Percentiles rank a stretch among this genome's conserved stretches.
phyloP scores from a whole-genome alignment of 2,113 vertebrate genomes.

The Chaetorhynchus papuensis region DNA sequence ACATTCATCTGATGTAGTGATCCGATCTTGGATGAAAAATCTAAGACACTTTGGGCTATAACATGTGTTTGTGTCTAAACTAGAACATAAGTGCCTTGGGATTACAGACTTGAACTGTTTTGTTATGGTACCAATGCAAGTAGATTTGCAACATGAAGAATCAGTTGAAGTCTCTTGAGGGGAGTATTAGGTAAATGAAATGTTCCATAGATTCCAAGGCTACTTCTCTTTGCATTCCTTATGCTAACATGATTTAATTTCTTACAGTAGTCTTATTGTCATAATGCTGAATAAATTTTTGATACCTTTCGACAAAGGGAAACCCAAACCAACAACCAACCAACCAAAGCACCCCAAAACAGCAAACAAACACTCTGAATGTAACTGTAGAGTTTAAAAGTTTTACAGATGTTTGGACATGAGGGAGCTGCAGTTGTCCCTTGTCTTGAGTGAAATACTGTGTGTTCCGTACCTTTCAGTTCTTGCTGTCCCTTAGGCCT shows the following conservation, averaged over 20 bases:
- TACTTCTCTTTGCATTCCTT: neutral
- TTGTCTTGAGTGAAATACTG: neutral
- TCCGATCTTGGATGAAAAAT: neutral
- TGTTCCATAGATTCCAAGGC: neutral
- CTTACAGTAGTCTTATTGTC: neutral
- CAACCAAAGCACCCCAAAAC: neutral
- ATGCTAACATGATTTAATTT: neutral
- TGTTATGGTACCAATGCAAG: neutral
- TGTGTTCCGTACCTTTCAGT: neutral
- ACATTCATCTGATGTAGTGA: neutral
- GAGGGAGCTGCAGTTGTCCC: neutral
- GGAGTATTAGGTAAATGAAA: neutral
- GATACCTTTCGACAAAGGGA: neutral
- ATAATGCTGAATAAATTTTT: neutral
- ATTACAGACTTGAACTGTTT: neutral
- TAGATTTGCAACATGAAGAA: rapidly evolving
- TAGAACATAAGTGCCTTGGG: neutral
- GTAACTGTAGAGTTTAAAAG: neutral
- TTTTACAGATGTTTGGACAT: neutral
- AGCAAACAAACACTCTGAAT: neutral
- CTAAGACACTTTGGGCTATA: neutral
- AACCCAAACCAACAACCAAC: neutral
- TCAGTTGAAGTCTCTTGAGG: neutral
- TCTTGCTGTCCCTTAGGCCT: neutral
- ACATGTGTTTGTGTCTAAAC: neutral